phyloP scores from a whole-genome alignment of 2,888 invertebrate species.

The Drosophila paucipuncta region DNA sequence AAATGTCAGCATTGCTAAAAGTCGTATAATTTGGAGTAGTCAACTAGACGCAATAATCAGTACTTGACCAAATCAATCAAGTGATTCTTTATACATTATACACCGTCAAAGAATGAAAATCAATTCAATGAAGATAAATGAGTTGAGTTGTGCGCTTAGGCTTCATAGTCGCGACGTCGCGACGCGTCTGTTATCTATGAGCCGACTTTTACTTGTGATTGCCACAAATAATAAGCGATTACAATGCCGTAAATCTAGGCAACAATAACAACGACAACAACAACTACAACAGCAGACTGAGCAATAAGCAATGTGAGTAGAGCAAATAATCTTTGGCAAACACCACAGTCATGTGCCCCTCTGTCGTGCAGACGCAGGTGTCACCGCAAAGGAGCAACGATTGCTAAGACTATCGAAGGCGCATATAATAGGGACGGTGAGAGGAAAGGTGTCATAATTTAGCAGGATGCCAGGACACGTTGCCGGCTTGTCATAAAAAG shows the following conservation, averaged over 20 bases:
- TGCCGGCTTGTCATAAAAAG: constrained; percentile 63
- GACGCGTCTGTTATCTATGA: background rate
- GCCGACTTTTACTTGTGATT: constrained; percentile 55
- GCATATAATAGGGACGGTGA: constrained; percentile 24
- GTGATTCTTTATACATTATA: constrained; percentile 13
- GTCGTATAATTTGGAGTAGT: background rate
- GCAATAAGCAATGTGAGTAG: constrained; percentile 21
- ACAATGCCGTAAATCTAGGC: constrained; percentile 55
- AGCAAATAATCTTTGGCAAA: background rate
- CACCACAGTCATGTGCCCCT: constrained; percentile 53
- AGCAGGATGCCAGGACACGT: constrained; percentile 16
- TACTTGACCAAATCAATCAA: constrained; percentile 36
- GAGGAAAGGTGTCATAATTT: constrained; percentile 47
- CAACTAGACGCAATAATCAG: constrained; percentile 5
- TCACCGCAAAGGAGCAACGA: constrained; percentile 10
- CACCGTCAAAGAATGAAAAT: constrained; percentile 26
- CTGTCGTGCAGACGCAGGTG: constrained; percentile 35
- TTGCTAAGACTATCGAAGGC: constrained; percentile 17
- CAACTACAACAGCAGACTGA: constrained; percentile 11
- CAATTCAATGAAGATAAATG: constrained; percentile 68
- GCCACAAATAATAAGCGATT: constrained; percentile 70
- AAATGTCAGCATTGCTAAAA: background rate
- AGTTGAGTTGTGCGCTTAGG: constrained; percentile 32
- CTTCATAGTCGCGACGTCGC: background rate
- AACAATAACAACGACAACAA: constrained; percentile 9